phyloP scores from a whole-genome alignment of 2,888 invertebrate genomes.

The Vannuccia rotundouncinata region DNA sequence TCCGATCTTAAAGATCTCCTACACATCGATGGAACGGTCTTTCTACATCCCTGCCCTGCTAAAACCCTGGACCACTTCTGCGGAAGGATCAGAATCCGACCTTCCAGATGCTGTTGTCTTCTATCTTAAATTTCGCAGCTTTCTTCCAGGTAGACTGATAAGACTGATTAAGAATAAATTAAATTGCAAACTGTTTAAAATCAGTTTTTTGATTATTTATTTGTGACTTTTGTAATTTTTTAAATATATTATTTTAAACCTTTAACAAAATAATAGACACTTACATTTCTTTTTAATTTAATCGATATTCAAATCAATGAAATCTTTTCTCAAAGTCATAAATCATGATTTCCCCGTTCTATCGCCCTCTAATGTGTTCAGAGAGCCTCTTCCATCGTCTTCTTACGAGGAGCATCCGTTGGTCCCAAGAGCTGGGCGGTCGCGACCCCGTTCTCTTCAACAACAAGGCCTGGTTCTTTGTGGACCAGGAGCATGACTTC shows the following conservation, averaged over 20 bases:
- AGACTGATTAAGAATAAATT: no score
- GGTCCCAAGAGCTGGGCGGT: slow-evolving; percentile 50
- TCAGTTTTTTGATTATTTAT: no score
- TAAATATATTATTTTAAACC: no score
- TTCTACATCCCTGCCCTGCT: slow-evolving; percentile 50
- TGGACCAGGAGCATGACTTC: slow-evolving; percentile 54
- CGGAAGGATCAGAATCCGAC: slow-evolving; percentile 44
- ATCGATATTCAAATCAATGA: no score
- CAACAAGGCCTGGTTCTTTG: slow-evolving; percentile 47
- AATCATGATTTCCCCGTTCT: no score
- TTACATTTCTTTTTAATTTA: no score
- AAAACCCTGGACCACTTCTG: slow-evolving; percentile 40
- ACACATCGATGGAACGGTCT: neutral
- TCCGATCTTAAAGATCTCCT: neutral
- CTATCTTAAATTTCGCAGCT: slow-evolving; percentile 51
- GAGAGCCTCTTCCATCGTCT: slow-evolving; percentile 53
- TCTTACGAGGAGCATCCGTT: slow-evolving; percentile 47
- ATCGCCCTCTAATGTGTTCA: no score
- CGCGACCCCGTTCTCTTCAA: slow-evolving; percentile 48
- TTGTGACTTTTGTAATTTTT: no score
- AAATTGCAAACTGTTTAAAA: no score
- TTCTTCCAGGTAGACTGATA: slow-evolving; percentile 49
- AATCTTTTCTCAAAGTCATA: no score
- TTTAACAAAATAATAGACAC: no score
- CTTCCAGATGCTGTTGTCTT: slow-evolving; percentile 44